A percentile compares a stretch with the other conserved stretches of the same genome.
phyloP scores from a whole-genome alignment of 2,113 vertebrate genomes.

The Onychostruthus taczanowskii region DNA sequence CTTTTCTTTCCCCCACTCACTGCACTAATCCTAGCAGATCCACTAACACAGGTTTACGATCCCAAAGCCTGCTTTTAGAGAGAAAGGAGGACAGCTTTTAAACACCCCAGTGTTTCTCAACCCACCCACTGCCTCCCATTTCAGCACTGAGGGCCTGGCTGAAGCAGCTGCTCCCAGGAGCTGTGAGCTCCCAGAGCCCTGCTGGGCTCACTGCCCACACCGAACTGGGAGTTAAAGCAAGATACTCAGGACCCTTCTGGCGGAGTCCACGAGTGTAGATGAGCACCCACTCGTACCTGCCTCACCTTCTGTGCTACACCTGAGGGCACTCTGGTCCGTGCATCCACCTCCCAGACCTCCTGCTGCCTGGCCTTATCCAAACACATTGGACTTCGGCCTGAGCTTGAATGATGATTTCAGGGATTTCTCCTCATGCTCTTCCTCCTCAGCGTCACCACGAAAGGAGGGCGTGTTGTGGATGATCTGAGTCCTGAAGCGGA shows the following conservation, averaged over 20 bases:
- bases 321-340: not conserved
- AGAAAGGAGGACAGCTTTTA: not conserved
- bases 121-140: not conserved
- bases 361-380: slow-evolving; percentile 75
- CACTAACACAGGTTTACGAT: not conserved
- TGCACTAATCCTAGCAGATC: not conserved
- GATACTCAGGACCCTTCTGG: not conserved
- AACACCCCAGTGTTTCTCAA: not conserved
- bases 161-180: not conserved
- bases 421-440: slow-evolving; percentile 78
- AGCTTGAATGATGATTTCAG: slow-evolving; percentile 80
- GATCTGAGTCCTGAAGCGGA: slow-evolving; percentile 90
- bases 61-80: not conserved
- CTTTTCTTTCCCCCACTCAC: not conserved
- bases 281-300: not conserved
- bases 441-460: slow-evolving; percentile 62
- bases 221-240: not conserved
- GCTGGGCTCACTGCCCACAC: not conserved
- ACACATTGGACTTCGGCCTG: slow-evolving; percentile 91
- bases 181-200: not conserved
- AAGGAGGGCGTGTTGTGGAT: slow-evolving; percentile 89
- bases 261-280: not conserved
- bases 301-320: not conserved
- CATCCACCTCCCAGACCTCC: slow-evolving; percentile 8
- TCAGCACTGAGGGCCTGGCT: not conserved